Evolutionary conservation across 2,113 vertebrate genomes (phyloP), one percentile per base, ranked within the genome.

Genomic region (Cariama cristata): DNA sequence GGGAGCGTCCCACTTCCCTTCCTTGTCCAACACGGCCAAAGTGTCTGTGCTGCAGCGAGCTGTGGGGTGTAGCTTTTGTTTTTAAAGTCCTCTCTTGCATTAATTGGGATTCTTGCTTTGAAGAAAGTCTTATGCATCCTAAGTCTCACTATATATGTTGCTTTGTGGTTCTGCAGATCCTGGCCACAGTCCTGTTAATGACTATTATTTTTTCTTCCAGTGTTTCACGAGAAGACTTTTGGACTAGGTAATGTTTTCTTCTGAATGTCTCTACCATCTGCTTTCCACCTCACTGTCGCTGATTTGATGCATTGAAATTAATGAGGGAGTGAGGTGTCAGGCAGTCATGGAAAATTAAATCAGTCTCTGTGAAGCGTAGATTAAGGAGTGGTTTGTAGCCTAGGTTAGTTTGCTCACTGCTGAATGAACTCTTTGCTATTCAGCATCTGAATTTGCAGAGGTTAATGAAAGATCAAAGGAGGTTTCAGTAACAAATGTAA

Each of bases 81-180:
- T 95, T 68, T 85, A 45, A 86, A 93, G 49, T 47, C 24, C 22
- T 91, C 28, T 75, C 56, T 79, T 72, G 77, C 44, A 68, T 90
- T 96, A 95, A 95, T 95, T 97, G 3, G 30, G 53, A 96, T 97
- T 96, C 87, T 81, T 95, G 76, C 97, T 94, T 94, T 97, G 95
- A 94, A 93, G 80, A 87, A 67, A 85, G 40, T 58, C 53, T 71
- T 42, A 38, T 79, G 73, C 49, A 81, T 85, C 77, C 44, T 21
- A 8, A 95, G 69, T 75, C 21, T 93, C 33, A 1, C 93, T 87
- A 4, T 27, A 4, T 49, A 33, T n/a, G 81, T 94, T 89, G 33
- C 69, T 91, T 93, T 93, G 91, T 91, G 84, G 87, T 97, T 97
- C 91, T 93, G 67, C 27, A 90, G 59, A 83, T 96, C 45, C 75